Evolutionary conservation across 2,888 invertebrate genomes (phyloP).

Genomic region (Eubasilissa splendida): DNA sequence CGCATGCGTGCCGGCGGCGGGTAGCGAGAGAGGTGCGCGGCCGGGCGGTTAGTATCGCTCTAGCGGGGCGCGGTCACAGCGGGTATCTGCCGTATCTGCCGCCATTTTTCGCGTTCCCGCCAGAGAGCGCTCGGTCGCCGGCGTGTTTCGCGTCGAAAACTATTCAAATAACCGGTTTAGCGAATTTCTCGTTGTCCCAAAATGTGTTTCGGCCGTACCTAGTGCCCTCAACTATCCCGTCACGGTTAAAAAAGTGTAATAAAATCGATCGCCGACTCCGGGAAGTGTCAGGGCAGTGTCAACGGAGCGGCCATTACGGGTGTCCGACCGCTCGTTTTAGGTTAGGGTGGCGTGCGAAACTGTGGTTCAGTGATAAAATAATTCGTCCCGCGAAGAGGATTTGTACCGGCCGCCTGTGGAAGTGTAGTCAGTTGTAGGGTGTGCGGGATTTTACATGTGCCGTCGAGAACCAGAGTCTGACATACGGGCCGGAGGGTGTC

Average conservation of each 20-base stretch:
- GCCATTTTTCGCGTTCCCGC: slow-evolving; percentile 76
- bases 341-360: slow-evolving; percentile 54
- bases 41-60: slow-evolving; percentile 72
- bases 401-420: slow-evolving; percentile 28
- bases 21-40: slow-evolving; percentile 63
- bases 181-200: slow-evolving; percentile 42
- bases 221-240: slow-evolving; percentile 41
- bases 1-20: slow-evolving; percentile 39
- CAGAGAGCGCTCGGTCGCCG: slow-evolving; percentile 61
- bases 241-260: slow-evolving; percentile 44
- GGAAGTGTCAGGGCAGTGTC: slow-evolving; percentile 52
- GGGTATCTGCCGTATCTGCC: slow-evolving; percentile 74
- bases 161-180: slow-evolving; percentile 51
- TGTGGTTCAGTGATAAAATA: slow-evolving; percentile 40
- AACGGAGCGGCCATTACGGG: slow-evolving; percentile 53
- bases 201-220: slow-evolving; percentile 45
- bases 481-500: slow-evolving; percentile 50
- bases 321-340: slow-evolving; percentile 49
- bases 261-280: slow-evolving; percentile 48
- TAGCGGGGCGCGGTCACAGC: slow-evolving; percentile 76
- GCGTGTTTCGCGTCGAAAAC: slow-evolving; percentile 49
- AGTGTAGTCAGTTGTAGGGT: slow-evolving; percentile 38
- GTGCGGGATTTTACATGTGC: slow-evolving; percentile 45
- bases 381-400: slow-evolving; percentile 25
- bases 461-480: slow-evolving; percentile 37